phyloP scores from a whole-genome alignment of 2,888 invertebrate species.

The Ornithoptera priamus region DNA sequence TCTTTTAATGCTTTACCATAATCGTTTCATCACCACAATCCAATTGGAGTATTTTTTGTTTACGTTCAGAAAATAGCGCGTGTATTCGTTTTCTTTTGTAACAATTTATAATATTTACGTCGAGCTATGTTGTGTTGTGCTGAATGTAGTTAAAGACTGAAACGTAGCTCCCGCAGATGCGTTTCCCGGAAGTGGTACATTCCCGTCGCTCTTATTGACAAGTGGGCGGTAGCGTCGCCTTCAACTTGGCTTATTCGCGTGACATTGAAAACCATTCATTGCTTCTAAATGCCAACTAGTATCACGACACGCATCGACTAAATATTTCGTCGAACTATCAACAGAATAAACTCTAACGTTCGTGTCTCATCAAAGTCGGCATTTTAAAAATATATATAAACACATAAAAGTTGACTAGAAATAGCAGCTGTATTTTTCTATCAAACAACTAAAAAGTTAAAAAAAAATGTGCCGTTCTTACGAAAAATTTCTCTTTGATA shows the following conservation, averaged over 20 bases:
- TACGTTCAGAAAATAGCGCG: constrained; percentile 15
- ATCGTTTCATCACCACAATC: constrained; percentile 20
- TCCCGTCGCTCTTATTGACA: constrained; percentile 26
- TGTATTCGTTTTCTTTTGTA: constrained; percentile 20
- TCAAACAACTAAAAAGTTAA: neutral
- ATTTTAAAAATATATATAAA: neutral
- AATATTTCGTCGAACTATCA: constrained; percentile 7
- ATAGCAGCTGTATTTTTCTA: neutral
- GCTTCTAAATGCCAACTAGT: constrained; percentile 16
- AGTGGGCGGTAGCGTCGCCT: constrained; percentile 29
- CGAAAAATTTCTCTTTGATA: neutral
- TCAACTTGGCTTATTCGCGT: constrained; percentile 29
- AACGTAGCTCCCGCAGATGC: constrained; percentile 28
- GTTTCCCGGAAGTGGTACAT: constrained; percentile 34
- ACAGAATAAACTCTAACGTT: neutral
- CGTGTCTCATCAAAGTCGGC: neutral
- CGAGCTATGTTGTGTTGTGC: neutral
- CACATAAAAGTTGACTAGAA: neutral
- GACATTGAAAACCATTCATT: constrained; percentile 29
- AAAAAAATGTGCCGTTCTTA: neutral
- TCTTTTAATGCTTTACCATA: constrained; percentile 16
- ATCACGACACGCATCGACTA: constrained; percentile 2
- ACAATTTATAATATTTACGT: constrained; percentile 13
- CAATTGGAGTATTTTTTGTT: constrained; percentile 16
- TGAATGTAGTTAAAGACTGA: constrained; percentile 5